Evolutionary conservation across 64 coral and sea anemone species (phyloP).

Genomic region (Cladopsammia gracilis): DNA sequence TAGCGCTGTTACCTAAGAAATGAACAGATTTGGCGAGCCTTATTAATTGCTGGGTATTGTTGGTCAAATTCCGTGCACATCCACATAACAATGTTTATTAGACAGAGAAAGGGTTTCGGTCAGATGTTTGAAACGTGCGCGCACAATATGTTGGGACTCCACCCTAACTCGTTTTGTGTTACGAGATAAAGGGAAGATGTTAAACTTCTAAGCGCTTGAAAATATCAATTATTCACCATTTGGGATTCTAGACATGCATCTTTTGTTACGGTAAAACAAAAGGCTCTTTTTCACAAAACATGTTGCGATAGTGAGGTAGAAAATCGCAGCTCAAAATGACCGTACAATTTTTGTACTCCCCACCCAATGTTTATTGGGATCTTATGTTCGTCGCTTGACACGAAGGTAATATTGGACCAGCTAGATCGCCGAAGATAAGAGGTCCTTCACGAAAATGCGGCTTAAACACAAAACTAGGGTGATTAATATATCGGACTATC

Average conservation of each 20-base stretch:
- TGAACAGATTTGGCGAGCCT: conserved; percentile 73
- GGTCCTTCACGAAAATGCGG: neutral
- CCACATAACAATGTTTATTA: conserved; percentile 78
- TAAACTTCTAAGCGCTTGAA: conserved; percentile 57
- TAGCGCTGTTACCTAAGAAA: conserved; percentile 66
- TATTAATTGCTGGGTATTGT: conserved; percentile 85
- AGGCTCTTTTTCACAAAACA: conserved; percentile 88
- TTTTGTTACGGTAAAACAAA: conserved; percentile 86
- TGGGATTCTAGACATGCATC: conserved; percentile 78
- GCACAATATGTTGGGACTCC: conserved; percentile 55
- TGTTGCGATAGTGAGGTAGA: conserved; percentile 77
- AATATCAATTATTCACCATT: conserved; percentile 91
- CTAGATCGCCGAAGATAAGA: neutral
- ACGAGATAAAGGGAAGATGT: conserved; percentile 52
- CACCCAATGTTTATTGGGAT: neutral
- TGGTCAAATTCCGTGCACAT: conserved; percentile 58
- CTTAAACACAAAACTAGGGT: conserved; percentile 61
- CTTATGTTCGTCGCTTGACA: neutral
- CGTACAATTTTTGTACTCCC: neutral
- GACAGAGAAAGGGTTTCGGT: conserved; percentile 51
- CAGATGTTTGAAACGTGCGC: conserved; percentile 81
- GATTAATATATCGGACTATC: conserved; percentile 66
- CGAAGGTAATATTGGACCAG: conserved; percentile 54
- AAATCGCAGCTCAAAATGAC: conserved; percentile 49
- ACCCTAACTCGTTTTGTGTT: conserved; percentile 64